Percentiles rank a stretch among this genome's conserved stretches.
phyloP scores from a whole-genome alignment of 2,888 invertebrate species.

The Agriopis aurantiaria region DNA sequence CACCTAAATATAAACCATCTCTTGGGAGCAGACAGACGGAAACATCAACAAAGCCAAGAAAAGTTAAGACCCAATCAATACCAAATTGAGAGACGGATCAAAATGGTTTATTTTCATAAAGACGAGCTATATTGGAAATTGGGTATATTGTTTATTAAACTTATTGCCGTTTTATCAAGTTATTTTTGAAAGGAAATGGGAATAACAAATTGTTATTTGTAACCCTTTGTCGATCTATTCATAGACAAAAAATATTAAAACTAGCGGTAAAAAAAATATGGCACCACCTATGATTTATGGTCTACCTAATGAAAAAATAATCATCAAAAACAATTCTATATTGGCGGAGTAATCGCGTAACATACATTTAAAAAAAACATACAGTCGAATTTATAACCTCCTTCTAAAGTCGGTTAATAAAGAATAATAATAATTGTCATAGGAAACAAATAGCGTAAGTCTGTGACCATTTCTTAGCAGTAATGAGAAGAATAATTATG shows the following conservation, averaged over 20 bases:
- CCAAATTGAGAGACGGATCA: constrained; percentile 29
- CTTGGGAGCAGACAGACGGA: constrained; percentile 14
- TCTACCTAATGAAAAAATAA: no score
- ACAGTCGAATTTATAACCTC: no score
- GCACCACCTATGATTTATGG: no score
- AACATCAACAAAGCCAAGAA: constrained; percentile 21
- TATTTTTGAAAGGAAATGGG: constrained; percentile 3
- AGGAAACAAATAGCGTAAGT: no score
- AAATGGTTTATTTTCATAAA: constrained; percentile 27
- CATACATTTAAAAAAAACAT: no score
- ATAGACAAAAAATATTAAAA: background rate
- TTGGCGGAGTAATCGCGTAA: no score
- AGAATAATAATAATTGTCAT: no score
- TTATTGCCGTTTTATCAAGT: constrained; percentile 10
- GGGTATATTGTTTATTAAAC: constrained; percentile 14
- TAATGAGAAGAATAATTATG: no score
- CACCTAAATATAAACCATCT: constrained; percentile 11
- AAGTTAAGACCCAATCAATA: constrained; percentile 33
- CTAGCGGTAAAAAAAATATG: no score
- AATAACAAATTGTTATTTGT: constrained; percentile 4
- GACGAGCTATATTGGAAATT: constrained; percentile 5
- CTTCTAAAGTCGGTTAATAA: background rate
- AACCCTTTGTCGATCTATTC: background rate
- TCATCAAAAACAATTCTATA: no score
- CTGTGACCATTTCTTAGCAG: no score